phyloP scores from a whole-genome alignment of 1,140 invertebrate species.

The Bradynema listronoti region DNA sequence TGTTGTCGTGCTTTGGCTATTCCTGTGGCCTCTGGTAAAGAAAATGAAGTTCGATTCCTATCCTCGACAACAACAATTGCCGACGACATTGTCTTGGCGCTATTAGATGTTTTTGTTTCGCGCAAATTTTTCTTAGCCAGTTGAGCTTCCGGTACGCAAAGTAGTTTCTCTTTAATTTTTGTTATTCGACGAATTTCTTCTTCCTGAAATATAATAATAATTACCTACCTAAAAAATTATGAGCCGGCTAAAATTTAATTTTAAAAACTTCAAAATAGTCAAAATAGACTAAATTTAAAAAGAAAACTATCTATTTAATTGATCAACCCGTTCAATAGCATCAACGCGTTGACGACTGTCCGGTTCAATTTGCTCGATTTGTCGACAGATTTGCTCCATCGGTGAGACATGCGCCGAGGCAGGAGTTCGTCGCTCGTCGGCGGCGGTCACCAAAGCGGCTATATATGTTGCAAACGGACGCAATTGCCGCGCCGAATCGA shows the following conservation, averaged over 20 bases:
- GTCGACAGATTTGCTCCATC: constrained; percentile 55
- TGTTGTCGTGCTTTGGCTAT: not conserved
- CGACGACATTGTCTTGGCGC: constrained; percentile 16
- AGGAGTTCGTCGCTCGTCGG: constrained; percentile 33
- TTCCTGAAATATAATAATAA: constrained; percentile 29
- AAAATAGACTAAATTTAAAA: too few species aligned
- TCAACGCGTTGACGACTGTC: constrained; percentile 43
- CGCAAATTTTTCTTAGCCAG: constrained; percentile 23
- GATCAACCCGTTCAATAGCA: constrained; percentile 48
- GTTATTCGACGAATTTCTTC: constrained; percentile 36
- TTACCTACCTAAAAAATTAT: not conserved
- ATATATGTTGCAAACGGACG: constrained; percentile 44
- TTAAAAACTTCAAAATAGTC: too few species aligned
- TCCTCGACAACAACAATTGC: constrained; percentile 33
- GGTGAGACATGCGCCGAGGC: constrained; percentile 41
- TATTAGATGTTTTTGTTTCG: constrained; percentile 14
- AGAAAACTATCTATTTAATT: too few species aligned
- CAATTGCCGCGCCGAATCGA: constrained; percentile 35
- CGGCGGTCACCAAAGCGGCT: constrained; percentile 35
- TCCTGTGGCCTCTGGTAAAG: not conserved
- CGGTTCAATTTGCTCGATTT: constrained; percentile 48
- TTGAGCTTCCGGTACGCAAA: constrained; percentile 24
- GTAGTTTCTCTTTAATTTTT: constrained; percentile 36
- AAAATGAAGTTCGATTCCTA: constrained; percentile 24
- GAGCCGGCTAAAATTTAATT: too few species aligned